Evolutionary conservation across 2,113 vertebrate genomes (phyloP), one percentile per base, ranked within the genome.

Genomic region (Poecilia latipinna): DNA sequence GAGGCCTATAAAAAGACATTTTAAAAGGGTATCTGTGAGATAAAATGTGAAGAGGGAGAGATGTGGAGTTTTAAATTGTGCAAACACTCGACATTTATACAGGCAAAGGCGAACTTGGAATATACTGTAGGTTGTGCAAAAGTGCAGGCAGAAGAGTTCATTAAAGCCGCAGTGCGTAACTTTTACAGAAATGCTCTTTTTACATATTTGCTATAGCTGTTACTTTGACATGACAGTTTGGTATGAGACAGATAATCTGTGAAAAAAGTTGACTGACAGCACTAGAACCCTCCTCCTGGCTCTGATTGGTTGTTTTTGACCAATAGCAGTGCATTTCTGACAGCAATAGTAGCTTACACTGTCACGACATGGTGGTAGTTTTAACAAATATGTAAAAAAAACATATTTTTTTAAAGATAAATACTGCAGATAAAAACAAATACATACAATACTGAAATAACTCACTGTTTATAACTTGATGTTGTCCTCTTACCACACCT

Each of bases 1-100:
- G 61, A 54, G 51, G 26, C 0, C 65, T 44, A 24, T 65, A 26
- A 29, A 89, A 73, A 61, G 29, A 6, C 2, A 28, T 66, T 37
- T 19, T 39, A 67, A 67, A 75, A 72, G 28, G 29, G 60, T 48
- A 70, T 68, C 19, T 62, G 48, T 12, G 0, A 35, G 57, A 61
- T 69, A n/a, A 74, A 77, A 75, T 4, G 35, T 37, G n/a, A 15
- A 28, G 67, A 54, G 73, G 19, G 22, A 3, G 28, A 31, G 44
- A 54, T 42, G 65, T 54, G 32, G 42, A 39, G 19, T 70, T 74
- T 65, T 74, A 60, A 76, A 67, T 84, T 68, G 74, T 35, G 68
- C 65, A 33, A 22, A 69, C 42, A 17, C 51, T 48, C 63, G 15
- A 28, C 2, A 63, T 68, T 39, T 10, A n/a, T 6, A 62, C 8